These are phyloP conservation scores for Rhingia campestris DNA, from an alignment of 2,888 invertebrate species.

Conservation along the genomic window DNA sequence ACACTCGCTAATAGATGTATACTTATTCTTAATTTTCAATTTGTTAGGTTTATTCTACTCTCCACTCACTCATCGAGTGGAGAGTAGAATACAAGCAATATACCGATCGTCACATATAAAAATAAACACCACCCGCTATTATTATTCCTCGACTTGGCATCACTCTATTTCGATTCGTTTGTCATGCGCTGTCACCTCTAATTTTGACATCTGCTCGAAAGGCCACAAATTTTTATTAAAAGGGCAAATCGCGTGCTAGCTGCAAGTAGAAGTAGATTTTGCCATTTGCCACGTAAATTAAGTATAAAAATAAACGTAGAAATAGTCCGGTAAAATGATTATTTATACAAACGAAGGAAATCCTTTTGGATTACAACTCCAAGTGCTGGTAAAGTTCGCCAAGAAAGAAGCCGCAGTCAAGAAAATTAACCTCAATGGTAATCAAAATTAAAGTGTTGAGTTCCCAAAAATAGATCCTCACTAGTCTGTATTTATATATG, in stretches of 20 bases:
- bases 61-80: no score
- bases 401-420: slow-evolving; percentile 85
- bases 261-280: slow-evolving; percentile 14
- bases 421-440: slow-evolving; percentile 86
- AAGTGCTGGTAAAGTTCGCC: slow-evolving; percentile 87
- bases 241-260: slow-evolving; percentile 43
- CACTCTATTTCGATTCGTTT: background rate
- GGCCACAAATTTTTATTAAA: slow-evolving; percentile 17
- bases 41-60: no score
- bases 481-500: no score
- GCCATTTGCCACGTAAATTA: slow-evolving; percentile 64
- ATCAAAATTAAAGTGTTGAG: slow-evolving; percentile 62
- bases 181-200: background rate
- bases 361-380: slow-evolving; percentile 89
- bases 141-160: slow-evolving; percentile 2
- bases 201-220: slow-evolving; percentile 8
- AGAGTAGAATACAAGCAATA: no score
- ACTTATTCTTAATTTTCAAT: no score
- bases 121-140: background rate
- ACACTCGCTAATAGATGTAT: no score
- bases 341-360: slow-evolving; percentile 90
- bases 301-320: slow-evolving; percentile 13
- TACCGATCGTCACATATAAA: background rate
- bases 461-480: background rate
- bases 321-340: slow-evolving; percentile 84